phyloP scores from a whole-genome alignment of 1,140 invertebrate species.

The Gryllus bimaculatus region DNA sequence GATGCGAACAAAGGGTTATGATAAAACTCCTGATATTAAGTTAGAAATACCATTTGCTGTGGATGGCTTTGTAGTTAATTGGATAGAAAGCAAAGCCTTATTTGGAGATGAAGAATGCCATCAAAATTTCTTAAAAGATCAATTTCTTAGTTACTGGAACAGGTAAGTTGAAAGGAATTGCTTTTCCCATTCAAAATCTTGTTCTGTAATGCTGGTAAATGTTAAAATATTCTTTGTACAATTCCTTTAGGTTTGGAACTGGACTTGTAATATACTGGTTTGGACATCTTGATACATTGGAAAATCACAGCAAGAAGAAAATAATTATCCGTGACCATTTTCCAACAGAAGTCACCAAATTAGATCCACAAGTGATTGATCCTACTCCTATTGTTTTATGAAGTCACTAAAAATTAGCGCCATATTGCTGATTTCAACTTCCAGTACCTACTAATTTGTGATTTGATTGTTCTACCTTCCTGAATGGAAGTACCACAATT shows the following conservation, averaged over 20 bases:
- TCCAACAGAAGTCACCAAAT: slow-evolving; percentile 40
- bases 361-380: slow-evolving; percentile 8
- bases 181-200: neutral
- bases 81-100: slow-evolving; percentile 93
- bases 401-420: too few species aligned
- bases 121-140: slow-evolving; percentile 73
- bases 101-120: slow-evolving; percentile 82
- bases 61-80: slow-evolving; percentile 79
- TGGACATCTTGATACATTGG: slow-evolving; percentile 70
- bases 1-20: slow-evolving; percentile 71
- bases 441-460: too few species aligned
- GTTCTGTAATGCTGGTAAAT: too few species aligned
- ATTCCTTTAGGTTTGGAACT: slow-evolving; percentile 65
- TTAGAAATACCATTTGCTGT: slow-evolving; percentile 81
- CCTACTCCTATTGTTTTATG: neutral
- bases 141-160: slow-evolving; percentile 86
- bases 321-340: slow-evolving; percentile 58
- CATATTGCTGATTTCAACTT: too few species aligned
- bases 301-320: slow-evolving; percentile 46
- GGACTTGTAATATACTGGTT: slow-evolving; percentile 96
- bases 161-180: slow-evolving; percentile 39
- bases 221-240: neutral
- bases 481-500: too few species aligned
- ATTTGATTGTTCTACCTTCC: too few species aligned
- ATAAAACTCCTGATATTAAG: slow-evolving; percentile 92